Evolutionary conservation across 2,888 invertebrate species (phyloP).

Genomic region (Megastigmus dorsalis): DNA sequence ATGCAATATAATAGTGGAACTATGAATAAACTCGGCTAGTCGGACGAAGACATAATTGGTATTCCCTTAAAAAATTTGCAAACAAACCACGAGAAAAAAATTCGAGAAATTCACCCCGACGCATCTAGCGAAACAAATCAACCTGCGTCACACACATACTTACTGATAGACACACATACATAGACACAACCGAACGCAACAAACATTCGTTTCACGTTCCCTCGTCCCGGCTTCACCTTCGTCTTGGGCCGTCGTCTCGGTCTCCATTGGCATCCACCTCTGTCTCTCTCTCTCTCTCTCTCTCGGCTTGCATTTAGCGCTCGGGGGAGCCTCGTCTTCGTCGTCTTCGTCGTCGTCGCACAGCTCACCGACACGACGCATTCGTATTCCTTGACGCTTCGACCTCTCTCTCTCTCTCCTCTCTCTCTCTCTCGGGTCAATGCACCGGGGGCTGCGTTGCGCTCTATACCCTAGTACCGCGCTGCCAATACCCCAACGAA

Average conservation of each 20-base stretch:
- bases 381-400: constrained; percentile 33
- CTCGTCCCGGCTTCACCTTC: background rate
- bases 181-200: no score
- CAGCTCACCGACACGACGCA: constrained; percentile 4
- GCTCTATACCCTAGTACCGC: background rate
- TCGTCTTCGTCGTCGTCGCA: background rate
- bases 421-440: constrained; percentile 8
- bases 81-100: background rate
- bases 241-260: background rate
- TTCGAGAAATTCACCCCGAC: background rate
- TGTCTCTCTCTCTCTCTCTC: no score
- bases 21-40: no score
- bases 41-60: no score
- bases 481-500: constrained; percentile 36
- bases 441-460: background rate
- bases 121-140: background rate
- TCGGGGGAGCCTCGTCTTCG: no score
- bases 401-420: background rate
- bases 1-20: no score
- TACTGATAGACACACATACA: no score
- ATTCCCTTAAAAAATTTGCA: no score
- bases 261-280: no score
- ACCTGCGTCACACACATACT: no score
- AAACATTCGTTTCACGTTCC: constrained; percentile 41
- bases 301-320: constrained; percentile 19